Evolutionary conservation across 2,113 vertebrate genomes (phyloP).

Genomic region (Genyomyrus donnyi): DNA sequence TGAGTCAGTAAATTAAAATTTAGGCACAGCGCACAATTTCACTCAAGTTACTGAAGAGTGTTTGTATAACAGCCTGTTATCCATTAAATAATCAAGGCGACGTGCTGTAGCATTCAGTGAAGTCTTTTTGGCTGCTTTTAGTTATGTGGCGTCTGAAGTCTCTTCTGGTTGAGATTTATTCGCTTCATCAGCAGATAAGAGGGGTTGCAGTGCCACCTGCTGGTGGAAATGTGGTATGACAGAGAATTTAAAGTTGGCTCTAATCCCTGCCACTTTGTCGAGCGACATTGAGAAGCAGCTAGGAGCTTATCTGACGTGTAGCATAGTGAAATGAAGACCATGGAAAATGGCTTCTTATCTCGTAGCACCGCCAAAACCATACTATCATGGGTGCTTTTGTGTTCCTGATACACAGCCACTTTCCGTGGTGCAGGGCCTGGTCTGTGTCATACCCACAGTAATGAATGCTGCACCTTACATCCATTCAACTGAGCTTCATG

Average conservation of each 20-base stretch:
- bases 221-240: neutral
- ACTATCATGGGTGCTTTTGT: neutral
- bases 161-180: neutral
- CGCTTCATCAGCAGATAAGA: neutral
- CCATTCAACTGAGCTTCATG: neutral
- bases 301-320: neutral
- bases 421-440: neutral
- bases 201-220: constrained; percentile 12
- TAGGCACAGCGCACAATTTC: neutral
- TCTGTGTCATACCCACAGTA: neutral
- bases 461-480: neutral
- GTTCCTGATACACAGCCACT: neutral
- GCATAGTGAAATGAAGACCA: neutral
- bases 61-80: constrained; percentile 2
- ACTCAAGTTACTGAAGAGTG: neutral
- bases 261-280: neutral
- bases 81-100: constrained; percentile 5
- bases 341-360: neutral
- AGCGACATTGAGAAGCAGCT: neutral
- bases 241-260: neutral
- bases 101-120: neutral
- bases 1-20: neutral
- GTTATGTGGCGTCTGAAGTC: neutral
- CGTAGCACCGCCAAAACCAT: neutral
- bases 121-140: neutral